Evolutionary conservation across 2,797 vertebrate genomes (phyloP).

Genomic region (Astyanax mexicanus): DNA sequence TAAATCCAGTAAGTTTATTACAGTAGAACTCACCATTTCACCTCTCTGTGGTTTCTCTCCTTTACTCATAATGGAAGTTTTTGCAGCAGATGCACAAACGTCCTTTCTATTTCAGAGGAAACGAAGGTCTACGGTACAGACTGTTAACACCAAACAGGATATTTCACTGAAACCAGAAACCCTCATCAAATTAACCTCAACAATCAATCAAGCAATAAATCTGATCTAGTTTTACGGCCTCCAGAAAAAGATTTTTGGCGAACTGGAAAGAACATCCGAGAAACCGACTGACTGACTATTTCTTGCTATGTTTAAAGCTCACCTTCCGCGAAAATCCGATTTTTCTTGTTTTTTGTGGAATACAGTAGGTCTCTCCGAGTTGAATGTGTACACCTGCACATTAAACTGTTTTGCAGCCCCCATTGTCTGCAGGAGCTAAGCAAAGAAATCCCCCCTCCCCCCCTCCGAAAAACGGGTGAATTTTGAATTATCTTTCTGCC

Average conservation of each 20-base stretch:
- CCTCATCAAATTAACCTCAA: background rate
- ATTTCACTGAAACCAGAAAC: background rate
- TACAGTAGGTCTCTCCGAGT: no score
- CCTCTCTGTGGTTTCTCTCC: constrained; percentile 36
- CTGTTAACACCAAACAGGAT: constrained; percentile 7
- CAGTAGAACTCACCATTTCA: constrained; percentile 47
- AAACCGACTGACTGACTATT: background rate
- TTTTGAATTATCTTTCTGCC: no score
- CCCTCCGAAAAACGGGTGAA: no score
- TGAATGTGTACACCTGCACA: no score
- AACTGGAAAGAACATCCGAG: background rate
- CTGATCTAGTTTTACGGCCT: background rate
- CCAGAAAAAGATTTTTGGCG: background rate
- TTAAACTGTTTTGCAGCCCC: no score
- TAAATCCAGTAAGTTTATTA: constrained; percentile 51
- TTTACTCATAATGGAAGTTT: constrained; percentile 47
- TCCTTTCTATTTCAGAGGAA: constrained; percentile 26
- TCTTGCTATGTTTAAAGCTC: no score
- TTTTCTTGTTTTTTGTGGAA: no score
- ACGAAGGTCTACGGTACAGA: background rate
- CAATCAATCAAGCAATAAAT: background rate
- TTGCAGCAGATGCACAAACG: constrained; percentile 8
- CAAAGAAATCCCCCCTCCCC: no score
- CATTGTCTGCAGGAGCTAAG: no score
- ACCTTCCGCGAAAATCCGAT: no score